Percentiles rank a stretch among this genome's conserved stretches.
Evolutionary conservation across 1,140 invertebrate species (phyloP).

Genomic region (Drosophila kohkoa): DNA sequence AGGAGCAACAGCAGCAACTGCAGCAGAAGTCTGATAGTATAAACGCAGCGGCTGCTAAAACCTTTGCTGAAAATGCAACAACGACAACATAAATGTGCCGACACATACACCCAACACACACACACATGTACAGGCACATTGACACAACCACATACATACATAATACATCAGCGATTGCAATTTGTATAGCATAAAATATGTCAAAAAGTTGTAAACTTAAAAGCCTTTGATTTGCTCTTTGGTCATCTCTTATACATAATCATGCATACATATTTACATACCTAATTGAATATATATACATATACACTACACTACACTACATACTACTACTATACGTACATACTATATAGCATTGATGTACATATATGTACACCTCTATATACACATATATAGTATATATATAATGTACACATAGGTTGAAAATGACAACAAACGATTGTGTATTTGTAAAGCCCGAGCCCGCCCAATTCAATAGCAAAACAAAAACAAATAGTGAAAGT

Average conservation of each 20-base stretch:
- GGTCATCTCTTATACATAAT: constrained; percentile 71
- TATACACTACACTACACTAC: constrained; percentile 53
- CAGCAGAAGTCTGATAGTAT: constrained; percentile 26
- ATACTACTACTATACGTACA: constrained; percentile 74
- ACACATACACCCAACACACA: constrained; percentile 20
- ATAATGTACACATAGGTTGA: constrained; percentile 56
- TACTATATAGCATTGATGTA: constrained; percentile 44
- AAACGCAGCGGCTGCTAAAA: constrained; percentile 45
- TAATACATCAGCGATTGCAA: constrained; percentile 42
- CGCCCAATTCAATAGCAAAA: constrained; percentile 65
- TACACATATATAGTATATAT: constrained; percentile 20
- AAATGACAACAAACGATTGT: constrained; percentile 77
- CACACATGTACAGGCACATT: constrained; percentile 32
- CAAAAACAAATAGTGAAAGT: constrained; percentile 40
- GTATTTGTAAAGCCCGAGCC: constrained; percentile 74
- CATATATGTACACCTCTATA: constrained; percentile 37
- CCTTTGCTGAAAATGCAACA: constrained; percentile 66
- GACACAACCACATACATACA: constrained; percentile 30
- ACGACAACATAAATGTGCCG: constrained; percentile 69
- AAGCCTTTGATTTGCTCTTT: constrained; percentile 78
- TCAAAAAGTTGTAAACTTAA: constrained; percentile 56
- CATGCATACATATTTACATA: constrained; percentile 75
- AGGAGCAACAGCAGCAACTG: constrained; percentile 44
- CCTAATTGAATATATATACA: constrained; percentile 56
- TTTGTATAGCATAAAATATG: constrained; percentile 56